Percentiles rank a stretch among this genome's conserved stretches.
Conservation (phyloP, 2,797 vertebrate genomes). For the Chiroxiphia lanceolata region DNA sequence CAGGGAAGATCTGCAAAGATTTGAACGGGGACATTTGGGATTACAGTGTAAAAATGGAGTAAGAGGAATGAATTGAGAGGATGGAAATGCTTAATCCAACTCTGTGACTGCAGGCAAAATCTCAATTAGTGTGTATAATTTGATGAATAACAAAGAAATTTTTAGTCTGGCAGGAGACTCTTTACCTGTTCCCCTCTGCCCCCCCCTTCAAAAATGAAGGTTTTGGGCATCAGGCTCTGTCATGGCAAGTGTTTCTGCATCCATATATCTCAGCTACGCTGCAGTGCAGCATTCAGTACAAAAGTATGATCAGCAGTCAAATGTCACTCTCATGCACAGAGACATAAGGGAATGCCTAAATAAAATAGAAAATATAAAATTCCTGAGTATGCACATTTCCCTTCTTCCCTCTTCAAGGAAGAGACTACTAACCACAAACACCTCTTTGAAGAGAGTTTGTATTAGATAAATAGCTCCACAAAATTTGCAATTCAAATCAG, state of each 20-base stretch:
- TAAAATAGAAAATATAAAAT: neutral
- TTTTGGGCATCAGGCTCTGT: neutral
- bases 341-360: neutral
- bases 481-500: conserved; percentile 14
- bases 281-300: neutral
- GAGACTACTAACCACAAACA: neutral
- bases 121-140: neutral
- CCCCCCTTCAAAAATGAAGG: too few species aligned
- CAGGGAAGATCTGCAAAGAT: neutral
- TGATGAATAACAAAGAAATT: neutral
- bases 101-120: neutral
- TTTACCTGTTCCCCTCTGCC: neutral
- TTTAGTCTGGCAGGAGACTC: neutral
- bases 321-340: neutral
- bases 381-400: neutral
- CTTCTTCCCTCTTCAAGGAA: neutral
- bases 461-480: neutral
- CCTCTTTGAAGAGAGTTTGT: neutral
- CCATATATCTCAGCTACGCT: neutral
- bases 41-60: neutral
- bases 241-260: neutral
- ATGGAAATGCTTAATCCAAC: neutral
- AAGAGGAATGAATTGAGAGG: neutral
- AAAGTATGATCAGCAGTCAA: neutral
- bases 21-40: neutral